phyloP scores from a whole-genome alignment of 2,888 invertebrate species.

The Erebia aethiops region DNA sequence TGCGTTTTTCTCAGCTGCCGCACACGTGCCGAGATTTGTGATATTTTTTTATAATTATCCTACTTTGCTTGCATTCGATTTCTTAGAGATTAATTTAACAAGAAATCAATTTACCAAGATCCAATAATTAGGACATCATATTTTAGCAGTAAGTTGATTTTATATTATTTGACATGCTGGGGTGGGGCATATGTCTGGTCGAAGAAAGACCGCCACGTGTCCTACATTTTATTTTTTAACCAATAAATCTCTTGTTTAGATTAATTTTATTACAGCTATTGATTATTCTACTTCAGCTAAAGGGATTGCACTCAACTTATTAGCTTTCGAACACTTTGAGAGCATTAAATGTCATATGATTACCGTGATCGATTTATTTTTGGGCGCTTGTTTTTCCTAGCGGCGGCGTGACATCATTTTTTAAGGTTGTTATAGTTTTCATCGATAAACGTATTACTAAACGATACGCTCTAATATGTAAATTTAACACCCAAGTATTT shows the following conservation, averaged over 20 bases:
- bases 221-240: constrained; percentile 64
- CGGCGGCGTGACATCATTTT: constrained; percentile 38
- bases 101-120: constrained; percentile 56
- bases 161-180: constrained; percentile 68
- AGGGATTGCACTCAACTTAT: neutral
- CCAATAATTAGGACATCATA: constrained; percentile 50
- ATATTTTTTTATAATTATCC: constrained; percentile 75
- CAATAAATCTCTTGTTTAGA: constrained; percentile 27
- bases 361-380: constrained; percentile 39
- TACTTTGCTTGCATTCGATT: constrained; percentile 63
- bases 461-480: neutral
- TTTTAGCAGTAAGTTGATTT: constrained; percentile 62
- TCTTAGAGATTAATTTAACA: constrained; percentile 48
- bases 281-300: neutral
- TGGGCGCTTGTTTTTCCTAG: constrained; percentile 32
- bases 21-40: constrained; percentile 81
- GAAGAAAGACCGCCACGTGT: constrained; percentile 78
- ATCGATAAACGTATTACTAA: neutral
- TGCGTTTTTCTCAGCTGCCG: constrained; percentile 79
- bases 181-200: constrained; percentile 75
- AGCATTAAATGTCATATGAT: constrained; percentile 9
- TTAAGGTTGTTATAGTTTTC: constrained; percentile 35
- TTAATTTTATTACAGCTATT: constrained; percentile 7
- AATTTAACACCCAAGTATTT: neutral
- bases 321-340: neutral